Conservation (phyloP, 2,797 vertebrate genomes). For the Phataginus tricuspis region DNA sequence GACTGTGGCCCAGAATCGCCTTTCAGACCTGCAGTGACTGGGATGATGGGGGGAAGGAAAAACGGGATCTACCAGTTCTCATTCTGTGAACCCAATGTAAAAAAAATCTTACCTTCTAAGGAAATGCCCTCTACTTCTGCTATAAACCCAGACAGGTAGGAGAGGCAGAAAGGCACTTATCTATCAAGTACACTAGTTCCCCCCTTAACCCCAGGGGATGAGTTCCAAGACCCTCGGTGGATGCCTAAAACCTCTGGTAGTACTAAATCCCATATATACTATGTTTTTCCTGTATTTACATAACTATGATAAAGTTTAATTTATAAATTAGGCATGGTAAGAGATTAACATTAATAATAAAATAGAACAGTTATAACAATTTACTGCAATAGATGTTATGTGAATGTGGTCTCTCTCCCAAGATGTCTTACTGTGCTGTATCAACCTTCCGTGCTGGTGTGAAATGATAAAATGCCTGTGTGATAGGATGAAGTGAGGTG, state of each 20-base stretch:
- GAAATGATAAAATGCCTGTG: neutral
- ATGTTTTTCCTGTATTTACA: neutral
- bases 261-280: neutral
- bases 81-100: neutral
- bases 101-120: constrained; percentile 5
- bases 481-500: neutral
- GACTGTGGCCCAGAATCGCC: neutral
- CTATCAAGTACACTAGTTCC: neutral
- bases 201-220: neutral
- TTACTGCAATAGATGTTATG: neutral
- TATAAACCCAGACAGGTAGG: neutral
- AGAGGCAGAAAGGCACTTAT: constrained; percentile 1
- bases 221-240: neutral
- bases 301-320: neutral
- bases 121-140: neutral
- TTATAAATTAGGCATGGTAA: neutral
- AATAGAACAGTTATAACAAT: neutral
- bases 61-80: neutral
- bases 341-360: neutral
- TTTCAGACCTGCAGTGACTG: neutral
- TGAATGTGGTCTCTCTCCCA: neutral
- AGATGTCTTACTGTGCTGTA: neutral
- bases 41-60: neutral
- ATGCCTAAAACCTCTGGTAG: neutral
- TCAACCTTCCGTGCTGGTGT: neutral